Evolutionary conservation across 2,888 invertebrate genomes (phyloP), one percentile per base, ranked within the genome.

Genomic region (Caenorhabditis macrosperma): DNA sequence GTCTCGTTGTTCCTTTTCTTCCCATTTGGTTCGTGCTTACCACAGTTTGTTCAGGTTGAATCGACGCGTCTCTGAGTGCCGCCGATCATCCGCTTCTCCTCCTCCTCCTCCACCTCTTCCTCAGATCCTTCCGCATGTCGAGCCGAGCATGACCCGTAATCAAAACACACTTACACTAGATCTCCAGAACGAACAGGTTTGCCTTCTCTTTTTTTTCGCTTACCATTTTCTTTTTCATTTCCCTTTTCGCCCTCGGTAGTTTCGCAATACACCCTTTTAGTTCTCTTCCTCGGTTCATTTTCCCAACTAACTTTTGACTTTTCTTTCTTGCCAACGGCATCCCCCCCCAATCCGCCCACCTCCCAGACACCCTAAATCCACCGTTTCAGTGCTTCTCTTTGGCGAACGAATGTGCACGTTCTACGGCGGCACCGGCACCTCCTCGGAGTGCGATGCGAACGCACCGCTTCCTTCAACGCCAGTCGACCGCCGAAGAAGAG

Each of bases 21-120:
- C 55, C 28, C 38, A 24, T 55, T 64, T 48, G 59, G 74, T 55
- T 63, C 64, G 61, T 55, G 64, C 63, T 74, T 54, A 74, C 74
- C 68, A 59, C 64, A 60, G 63, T 55, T 75, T 75, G 66, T 80
- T 75, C 72, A 80, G 80, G 80, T 80, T 60, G 80, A 80, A 75
- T 80, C 80, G 52, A 80, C 80, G 12, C 80, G 80, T 30, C 80
- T 80, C 48, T 80, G 69, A 80, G 10, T 10, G 7, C 20, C 12
- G 7, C 3, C 38, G 2, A 22, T 17, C 26, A 28, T 15, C 60
- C 41, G 57, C 60, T n/a, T 35, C 38, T 22, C 20, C 35, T n/a
- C 28, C 57, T 26, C 60, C 48, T 57, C 57, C 52, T 60, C 35
- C n/a, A n/a, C n/a, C n/a, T n/a, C n/a, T n/a, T n/a, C n/a, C n/a